phyloP scores from a whole-genome alignment of 1,140 invertebrate genomes.

The Ctenoplectra terminalis region DNA sequence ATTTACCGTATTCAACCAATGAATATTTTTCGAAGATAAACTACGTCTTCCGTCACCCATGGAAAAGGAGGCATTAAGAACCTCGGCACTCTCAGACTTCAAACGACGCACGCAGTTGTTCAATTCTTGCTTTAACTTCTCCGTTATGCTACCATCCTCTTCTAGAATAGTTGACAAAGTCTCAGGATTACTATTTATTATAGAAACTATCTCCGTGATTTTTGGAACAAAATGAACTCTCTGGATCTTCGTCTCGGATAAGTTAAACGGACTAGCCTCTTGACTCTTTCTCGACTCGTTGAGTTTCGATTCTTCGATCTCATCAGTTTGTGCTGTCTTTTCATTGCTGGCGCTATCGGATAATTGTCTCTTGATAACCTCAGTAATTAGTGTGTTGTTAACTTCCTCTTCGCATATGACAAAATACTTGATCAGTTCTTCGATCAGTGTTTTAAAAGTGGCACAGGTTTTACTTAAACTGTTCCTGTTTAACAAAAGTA shows the following conservation, averaged over 20 bases:
- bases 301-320: not conserved
- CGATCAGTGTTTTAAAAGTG: slow-evolving; percentile 85
- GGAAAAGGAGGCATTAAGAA: slow-evolving; percentile 85
- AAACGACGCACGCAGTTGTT: slow-evolving; percentile 86
- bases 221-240: slow-evolving; percentile 88
- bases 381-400: slow-evolving; percentile 88
- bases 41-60: slow-evolving; percentile 52
- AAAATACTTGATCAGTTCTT: slow-evolving; percentile 88
- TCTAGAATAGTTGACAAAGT: slow-evolving; percentile 73
- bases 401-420: slow-evolving; percentile 89
- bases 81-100: slow-evolving; percentile 86
- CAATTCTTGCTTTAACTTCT: slow-evolving; percentile 85
- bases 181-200: slow-evolving; percentile 83
- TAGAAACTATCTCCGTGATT: slow-evolving; percentile 85
- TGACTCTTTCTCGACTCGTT: not conserved
- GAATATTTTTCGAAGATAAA: slow-evolving; percentile 59
- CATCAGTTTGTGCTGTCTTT: slow-evolving; percentile 40
- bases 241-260: slow-evolving; percentile 72
- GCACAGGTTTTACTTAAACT: slow-evolving; percentile 84
- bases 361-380: slow-evolving; percentile 83
- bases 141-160: slow-evolving; percentile 83
- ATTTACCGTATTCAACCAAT: slow-evolving; percentile 61
- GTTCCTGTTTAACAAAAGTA: slow-evolving; percentile 82
- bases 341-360: slow-evolving; percentile 51
- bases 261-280: not conserved